These are phyloP conservation scores for Tetragnatha versicolor DNA, from an alignment of 1,140 invertebrate species.

Conservation along the genomic window DNA sequence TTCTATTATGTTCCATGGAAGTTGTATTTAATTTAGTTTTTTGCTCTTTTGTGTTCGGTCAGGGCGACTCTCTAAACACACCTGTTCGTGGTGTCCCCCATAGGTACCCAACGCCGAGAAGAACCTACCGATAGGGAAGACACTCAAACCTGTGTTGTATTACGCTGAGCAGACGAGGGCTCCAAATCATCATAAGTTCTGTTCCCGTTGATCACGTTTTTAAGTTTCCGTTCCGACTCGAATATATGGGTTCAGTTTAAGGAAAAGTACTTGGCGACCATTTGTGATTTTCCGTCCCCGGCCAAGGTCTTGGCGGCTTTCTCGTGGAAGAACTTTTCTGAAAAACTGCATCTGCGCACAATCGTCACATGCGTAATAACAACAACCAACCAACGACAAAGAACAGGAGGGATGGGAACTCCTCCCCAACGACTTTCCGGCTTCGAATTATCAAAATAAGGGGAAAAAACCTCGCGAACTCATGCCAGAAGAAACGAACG, in stretches of 20 bases:
- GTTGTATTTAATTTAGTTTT: constrained; percentile 47
- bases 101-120: too few species aligned
- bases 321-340: constrained; percentile 6
- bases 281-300: constrained; percentile 39
- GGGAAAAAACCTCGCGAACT: too few species aligned
- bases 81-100: constrained; percentile 12
- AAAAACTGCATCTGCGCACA: constrained; percentile 47
- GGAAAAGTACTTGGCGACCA: neutral
- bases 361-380: constrained; percentile 28
- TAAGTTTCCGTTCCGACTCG: too few species aligned
- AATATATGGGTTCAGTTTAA: too few species aligned
- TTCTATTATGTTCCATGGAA: constrained; percentile 18
- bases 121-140: too few species aligned
- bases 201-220: too few species aligned
- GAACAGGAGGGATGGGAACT: neutral
- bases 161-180: too few species aligned
- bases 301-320: constrained; percentile 29
- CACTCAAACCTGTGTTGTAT: too few species aligned
- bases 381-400: neutral
- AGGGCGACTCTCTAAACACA: neutral
- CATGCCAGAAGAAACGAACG: too few species aligned
- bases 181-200: too few species aligned
- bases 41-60: constrained; percentile 17
- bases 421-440: neutral
- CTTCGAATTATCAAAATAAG: too few species aligned